These are phyloP conservation scores for Delichon dasypus DNA, from an alignment of 2,797 vertebrate species.

Conservation along the genomic window DNA sequence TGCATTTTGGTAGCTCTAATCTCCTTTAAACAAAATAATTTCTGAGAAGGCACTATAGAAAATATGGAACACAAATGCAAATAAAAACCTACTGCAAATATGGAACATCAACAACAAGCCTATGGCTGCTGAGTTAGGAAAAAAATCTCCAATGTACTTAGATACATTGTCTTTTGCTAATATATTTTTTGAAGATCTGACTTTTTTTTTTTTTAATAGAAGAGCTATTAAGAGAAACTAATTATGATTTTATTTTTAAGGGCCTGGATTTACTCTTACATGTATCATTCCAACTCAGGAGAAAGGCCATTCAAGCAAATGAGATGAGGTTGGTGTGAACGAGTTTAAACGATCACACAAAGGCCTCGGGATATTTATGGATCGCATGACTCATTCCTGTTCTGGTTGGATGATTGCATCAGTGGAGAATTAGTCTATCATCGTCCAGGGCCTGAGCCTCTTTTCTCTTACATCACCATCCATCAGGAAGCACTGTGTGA, in stretches of 20 bases:
- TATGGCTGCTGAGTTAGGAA: background rate
- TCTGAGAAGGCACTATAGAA: background rate
- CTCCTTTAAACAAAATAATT: background rate
- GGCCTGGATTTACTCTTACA: background rate
- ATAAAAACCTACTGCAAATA: background rate
- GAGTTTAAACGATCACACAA: background rate
- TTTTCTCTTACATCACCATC: background rate
- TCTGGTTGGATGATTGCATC: conserved; percentile 20
- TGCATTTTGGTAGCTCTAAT: background rate
- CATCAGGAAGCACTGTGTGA: background rate
- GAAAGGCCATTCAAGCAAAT: conserved; percentile 21
- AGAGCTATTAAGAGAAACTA: conserved; percentile 2
- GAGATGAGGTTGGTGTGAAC: background rate
- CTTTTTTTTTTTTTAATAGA: background rate
- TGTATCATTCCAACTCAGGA: background rate
- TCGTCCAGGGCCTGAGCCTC: background rate
- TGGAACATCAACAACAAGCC: background rate
- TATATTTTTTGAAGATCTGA: background rate
- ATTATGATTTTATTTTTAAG: conserved; percentile 40
- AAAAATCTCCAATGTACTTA: background rate
- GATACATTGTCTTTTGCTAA: background rate
- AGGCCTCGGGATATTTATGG: conserved; percentile 29
- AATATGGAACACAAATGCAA: background rate
- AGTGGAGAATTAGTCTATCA: conserved; percentile 8
- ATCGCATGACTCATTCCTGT: conserved; percentile 11